A percentile compares a stretch with the other conserved stretches of the same genome.
Evolutionary conservation across 2,113 vertebrate species (phyloP).

Genomic region (Leptobrachium ailaonicum): DNA sequence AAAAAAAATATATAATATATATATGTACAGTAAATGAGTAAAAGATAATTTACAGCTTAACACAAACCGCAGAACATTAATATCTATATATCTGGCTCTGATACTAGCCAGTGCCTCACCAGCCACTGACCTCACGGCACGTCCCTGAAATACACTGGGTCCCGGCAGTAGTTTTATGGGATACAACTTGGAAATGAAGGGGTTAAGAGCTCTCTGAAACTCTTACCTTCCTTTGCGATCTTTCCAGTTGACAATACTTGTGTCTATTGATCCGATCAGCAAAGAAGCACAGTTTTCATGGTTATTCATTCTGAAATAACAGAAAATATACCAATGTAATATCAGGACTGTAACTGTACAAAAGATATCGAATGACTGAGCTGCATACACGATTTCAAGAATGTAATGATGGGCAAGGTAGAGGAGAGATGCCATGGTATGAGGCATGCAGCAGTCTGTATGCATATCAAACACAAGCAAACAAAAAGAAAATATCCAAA

Average conservation of each 20-base stretch:
- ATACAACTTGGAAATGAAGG: no score
- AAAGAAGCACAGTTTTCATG: constrained; percentile 88
- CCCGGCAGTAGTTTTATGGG: no score
- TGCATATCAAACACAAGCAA: not conserved
- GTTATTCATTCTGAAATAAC: constrained; percentile 80
- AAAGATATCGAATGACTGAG: no score
- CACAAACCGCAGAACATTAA: no score
- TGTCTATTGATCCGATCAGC: constrained; percentile 86
- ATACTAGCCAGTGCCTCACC: no score
- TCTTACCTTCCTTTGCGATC: constrained; percentile 89
- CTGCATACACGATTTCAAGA: not conserved
- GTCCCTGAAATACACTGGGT: no score
- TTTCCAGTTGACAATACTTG: constrained; percentile 82
- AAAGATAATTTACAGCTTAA: no score
- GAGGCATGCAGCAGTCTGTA: not conserved
- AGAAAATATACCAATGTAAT: not conserved
- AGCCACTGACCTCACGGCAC: no score
- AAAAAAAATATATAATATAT: no score
- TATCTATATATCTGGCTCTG: no score
- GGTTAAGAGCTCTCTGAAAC: not conserved
- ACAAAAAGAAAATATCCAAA: not conserved
- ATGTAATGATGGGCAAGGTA: not conserved
- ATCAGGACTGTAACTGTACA: no score
- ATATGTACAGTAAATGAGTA: no score
- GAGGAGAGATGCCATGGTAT: not conserved